A percentile compares a stretch with the other conserved stretches of the same genome.
phyloP scores from a whole-genome alignment of 2,113 vertebrate species.

The Stegostoma tigrinum region DNA sequence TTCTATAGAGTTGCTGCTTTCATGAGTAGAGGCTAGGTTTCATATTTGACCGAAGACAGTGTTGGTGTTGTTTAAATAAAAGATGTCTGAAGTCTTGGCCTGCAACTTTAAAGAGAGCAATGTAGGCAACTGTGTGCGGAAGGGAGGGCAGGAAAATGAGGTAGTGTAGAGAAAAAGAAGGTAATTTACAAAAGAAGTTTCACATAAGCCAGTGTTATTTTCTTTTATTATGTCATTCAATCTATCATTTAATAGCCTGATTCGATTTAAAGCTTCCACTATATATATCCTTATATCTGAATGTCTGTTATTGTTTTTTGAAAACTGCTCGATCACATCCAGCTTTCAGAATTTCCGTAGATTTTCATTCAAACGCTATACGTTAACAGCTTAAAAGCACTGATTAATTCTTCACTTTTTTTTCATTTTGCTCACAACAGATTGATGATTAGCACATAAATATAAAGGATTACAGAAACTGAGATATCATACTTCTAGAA shows the following conservation, averaged over 20 bases:
- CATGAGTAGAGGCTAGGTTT: neutral
- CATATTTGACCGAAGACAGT: neutral
- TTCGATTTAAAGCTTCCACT: neutral
- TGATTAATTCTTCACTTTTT: neutral
- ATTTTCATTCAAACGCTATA: neutral
- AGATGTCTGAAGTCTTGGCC: neutral
- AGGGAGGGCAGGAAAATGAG: neutral
- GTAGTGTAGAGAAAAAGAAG: neutral
- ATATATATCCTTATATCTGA: neutral
- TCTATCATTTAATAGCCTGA: neutral
- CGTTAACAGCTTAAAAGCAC: neutral
- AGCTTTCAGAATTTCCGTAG: neutral
- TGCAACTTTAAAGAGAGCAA: neutral
- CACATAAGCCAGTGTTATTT: neutral
- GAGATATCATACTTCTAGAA: neutral
- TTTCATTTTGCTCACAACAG: neutral
- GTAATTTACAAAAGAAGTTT: neutral
- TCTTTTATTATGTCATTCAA: neutral
- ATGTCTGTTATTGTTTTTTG: neutral
- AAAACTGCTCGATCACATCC: neutral
- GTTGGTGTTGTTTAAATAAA: neutral
- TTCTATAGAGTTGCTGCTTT: neutral
- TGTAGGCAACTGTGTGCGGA: neutral
- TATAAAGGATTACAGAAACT: neutral
- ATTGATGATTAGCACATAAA: neutral